Conservation (phyloP, 2,113 vertebrate genomes). For the Macquaria ambigua region DNA sequence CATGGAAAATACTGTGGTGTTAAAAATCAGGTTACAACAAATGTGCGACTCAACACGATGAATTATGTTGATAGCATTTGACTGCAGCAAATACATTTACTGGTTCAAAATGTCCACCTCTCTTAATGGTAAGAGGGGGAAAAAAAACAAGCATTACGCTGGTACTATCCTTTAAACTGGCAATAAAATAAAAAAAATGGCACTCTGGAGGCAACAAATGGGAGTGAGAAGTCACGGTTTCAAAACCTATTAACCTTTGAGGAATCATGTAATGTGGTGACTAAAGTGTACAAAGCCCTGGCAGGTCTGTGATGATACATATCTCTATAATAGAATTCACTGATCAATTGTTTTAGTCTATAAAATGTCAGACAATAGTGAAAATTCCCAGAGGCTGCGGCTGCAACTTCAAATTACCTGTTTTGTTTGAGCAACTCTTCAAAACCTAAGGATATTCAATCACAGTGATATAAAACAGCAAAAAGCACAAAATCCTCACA, state of each 20-base stretch:
- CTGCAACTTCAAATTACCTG: background rate
- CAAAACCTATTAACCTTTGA: constrained; percentile 3
- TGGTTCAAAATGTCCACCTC: background rate
- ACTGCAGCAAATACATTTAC: background rate
- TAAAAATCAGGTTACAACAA: constrained; percentile 18
- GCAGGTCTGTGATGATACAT: background rate
- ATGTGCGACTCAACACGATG: background rate
- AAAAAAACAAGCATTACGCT: background rate
- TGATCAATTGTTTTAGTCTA: background rate
- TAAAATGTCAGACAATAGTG: background rate
- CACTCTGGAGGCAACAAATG: background rate
- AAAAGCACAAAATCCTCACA: background rate
- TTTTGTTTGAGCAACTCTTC: background rate
- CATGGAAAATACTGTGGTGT: background rate
- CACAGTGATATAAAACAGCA: background rate
- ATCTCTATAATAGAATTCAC: background rate
- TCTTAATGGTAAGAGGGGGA: background rate
- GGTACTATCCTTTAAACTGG: background rate
- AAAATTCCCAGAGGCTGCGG: background rate
- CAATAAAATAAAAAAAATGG: background rate
- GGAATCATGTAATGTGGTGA: background rate
- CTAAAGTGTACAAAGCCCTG: background rate
- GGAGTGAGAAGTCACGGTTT: background rate
- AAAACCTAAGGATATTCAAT: background rate
- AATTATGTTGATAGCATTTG: background rate